Evolutionary conservation across 2,888 invertebrate genomes (phyloP).

Genomic region (Nomada fucata): DNA sequence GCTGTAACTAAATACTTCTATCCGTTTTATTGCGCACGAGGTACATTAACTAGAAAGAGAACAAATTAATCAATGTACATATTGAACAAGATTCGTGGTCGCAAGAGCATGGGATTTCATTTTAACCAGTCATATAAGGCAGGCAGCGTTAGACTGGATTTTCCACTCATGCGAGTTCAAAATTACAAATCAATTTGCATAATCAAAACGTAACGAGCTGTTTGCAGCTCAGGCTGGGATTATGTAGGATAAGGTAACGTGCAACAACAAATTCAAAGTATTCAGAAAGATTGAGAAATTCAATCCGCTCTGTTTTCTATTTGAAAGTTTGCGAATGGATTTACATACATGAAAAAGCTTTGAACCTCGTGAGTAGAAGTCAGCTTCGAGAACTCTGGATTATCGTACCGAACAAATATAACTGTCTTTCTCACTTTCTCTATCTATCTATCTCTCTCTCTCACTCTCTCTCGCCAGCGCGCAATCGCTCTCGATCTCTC

Average conservation of each 20-base stretch:
- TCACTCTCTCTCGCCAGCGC: background rate
- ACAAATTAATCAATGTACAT: slow-evolving; percentile 53
- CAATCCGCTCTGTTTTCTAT: slow-evolving; percentile 72
- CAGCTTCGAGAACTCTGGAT: slow-evolving; percentile 71
- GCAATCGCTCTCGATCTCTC: background rate
- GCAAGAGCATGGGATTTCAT: slow-evolving; percentile 42
- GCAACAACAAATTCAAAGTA: slow-evolving; percentile 73
- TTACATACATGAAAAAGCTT: slow-evolving; percentile 74
- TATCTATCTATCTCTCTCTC: background rate
- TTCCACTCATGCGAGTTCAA: slow-evolving; percentile 78
- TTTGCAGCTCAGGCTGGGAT: slow-evolving; percentile 73
- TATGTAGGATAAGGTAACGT: slow-evolving; percentile 70
- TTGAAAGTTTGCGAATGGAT: slow-evolving; percentile 73
- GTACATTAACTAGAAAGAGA: slow-evolving; percentile 55
- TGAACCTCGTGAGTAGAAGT: slow-evolving; percentile 73
- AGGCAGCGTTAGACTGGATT: slow-evolving; percentile 76
- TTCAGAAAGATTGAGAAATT: slow-evolving; percentile 68
- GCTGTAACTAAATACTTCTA: slow-evolving; percentile 53
- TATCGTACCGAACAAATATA: slow-evolving; percentile 25
- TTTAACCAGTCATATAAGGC: slow-evolving; percentile 72
- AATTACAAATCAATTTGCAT: slow-evolving; percentile 54
- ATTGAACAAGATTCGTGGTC: slow-evolving; percentile 28
- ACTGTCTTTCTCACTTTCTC: background rate
- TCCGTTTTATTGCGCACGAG: slow-evolving; percentile 63
- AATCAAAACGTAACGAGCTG: slow-evolving; percentile 66